These are phyloP conservation scores for Pseudorhiza aurosa DNA, from an alignment of 30 jellyfish, hydroid and myxozoan genomes.

Conservation along the genomic window DNA sequence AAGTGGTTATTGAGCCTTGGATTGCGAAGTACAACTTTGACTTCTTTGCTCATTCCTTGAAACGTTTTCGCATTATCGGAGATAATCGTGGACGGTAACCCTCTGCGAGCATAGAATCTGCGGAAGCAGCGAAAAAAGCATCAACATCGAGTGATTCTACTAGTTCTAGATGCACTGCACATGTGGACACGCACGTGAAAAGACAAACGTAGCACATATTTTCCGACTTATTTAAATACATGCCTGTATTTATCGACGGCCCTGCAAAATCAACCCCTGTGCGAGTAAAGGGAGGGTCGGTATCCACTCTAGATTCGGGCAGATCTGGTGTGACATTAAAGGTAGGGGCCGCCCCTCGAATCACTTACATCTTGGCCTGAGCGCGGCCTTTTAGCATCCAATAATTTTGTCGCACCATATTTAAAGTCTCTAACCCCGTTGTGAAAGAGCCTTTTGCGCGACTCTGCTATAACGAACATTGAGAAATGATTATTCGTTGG, in stretches of 20 bases:
- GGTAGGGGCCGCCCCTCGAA: no score
- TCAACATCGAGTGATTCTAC: conserved; percentile 9
- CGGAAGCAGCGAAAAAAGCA: conserved; percentile 16
- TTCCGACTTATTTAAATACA: background rate
- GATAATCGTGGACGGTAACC: conserved; percentile 18
- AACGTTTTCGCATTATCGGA: conserved; percentile 46
- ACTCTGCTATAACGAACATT: background rate
- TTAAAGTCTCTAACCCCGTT: conserved; percentile 52
- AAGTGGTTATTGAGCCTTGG: conserved; percentile 4
- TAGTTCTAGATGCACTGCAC: conserved; percentile 60
- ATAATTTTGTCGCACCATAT: conserved; percentile 26
- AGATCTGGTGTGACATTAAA: conserved; percentile 13
- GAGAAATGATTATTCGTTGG: conserved; percentile 28
- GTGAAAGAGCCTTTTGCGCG: conserved; percentile 25
- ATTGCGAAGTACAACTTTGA: conserved; percentile 6
- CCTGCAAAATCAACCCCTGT: conserved; percentile 65
- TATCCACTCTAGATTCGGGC: conserved; percentile 29
- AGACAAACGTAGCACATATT: conserved; percentile 59
- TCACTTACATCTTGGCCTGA: conserved; percentile 23
- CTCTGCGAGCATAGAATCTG: conserved; percentile 28
- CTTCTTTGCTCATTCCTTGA: conserved; percentile 24
- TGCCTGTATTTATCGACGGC: conserved; percentile 6
- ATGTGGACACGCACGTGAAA: conserved; percentile 52
- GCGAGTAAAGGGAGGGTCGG: conserved; percentile 43
- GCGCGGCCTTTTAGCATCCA: conserved; percentile 62